These are phyloP conservation scores for Neelides sp. DNA, from an alignment of 1,140 invertebrate genomes.

Conservation along the genomic window DNA sequence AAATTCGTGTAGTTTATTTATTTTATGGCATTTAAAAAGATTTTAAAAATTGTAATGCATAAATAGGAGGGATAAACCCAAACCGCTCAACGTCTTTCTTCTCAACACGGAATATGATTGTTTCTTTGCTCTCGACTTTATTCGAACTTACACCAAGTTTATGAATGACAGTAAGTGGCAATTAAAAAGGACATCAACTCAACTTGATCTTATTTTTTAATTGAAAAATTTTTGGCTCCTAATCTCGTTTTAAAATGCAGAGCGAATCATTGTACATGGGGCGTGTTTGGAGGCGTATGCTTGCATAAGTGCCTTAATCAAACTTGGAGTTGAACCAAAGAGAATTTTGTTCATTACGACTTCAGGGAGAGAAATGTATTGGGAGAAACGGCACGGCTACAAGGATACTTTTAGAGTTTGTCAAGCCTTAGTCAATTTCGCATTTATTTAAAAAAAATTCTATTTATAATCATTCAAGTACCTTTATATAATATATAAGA, in stretches of 20 bases:
- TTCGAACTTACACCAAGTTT: constrained; percentile 13
- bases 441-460: no score
- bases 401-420: constrained; percentile 8
- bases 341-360: constrained; percentile 18
- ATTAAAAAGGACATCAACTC: not conserved
- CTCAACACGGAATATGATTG: constrained; percentile 46
- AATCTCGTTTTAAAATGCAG: no score
- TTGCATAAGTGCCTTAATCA: constrained; percentile 44
- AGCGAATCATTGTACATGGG: constrained; percentile 47
- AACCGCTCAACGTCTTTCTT: constrained; percentile 45
- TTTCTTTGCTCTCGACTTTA: constrained; percentile 26
- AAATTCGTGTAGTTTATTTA: no score
- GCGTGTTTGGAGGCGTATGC: constrained; percentile 46
- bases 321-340: constrained; percentile 38
- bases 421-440: no score
- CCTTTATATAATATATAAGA: no score
- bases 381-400: constrained; percentile 15
- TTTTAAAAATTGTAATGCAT: no score
- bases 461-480: no score
- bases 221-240: no score
- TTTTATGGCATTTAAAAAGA: no score
- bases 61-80: constrained; percentile 9
- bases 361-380: constrained; percentile 11
- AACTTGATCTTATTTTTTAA: no score
- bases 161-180: constrained; percentile 9